Percentiles rank a stretch among this genome's conserved stretches.
Evolutionary conservation across 2,888 invertebrate genomes (phyloP).

Genomic region (Dasypolia templi): DNA sequence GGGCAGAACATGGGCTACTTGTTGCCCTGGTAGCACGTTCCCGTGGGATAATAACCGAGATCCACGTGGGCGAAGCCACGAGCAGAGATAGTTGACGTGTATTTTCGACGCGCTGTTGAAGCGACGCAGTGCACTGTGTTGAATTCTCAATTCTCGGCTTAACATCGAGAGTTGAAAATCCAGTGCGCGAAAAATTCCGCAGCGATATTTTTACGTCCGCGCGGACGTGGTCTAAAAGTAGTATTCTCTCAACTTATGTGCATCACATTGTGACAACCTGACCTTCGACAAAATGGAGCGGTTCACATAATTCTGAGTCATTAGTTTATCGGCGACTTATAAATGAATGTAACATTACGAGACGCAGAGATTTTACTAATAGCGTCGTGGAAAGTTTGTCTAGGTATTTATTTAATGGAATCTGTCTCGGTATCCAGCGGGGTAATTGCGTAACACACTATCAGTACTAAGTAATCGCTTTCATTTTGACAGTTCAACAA

Average conservation of each 20-base stretch:
- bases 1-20: too few species aligned
- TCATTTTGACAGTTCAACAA: neutral
- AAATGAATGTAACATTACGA: conserved; percentile 15
- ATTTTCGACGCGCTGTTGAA: too few species aligned
- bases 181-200: too few species aligned
- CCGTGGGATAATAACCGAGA: too few species aligned
- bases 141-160: too few species aligned
- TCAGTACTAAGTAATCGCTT: neutral
- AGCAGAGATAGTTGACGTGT: too few species aligned
- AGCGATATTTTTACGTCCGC: too few species aligned
- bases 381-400: conserved; percentile 12
- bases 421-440: neutral
- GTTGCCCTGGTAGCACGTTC: too few species aligned
- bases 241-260: neutral
- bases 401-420: neutral
- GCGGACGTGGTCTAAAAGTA: too few species aligned
- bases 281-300: conserved; percentile 38
- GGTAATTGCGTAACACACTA: neutral
- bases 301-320: conserved; percentile 45
- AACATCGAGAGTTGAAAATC: too few species aligned
- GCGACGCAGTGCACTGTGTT: too few species aligned
- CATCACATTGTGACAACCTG: neutral
- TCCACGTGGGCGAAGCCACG: too few species aligned
- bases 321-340: conserved; percentile 44
- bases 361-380: conserved; percentile 13